Conservation (phyloP, 2,797 vertebrate genomes). For the Salmo trutta region DNA sequence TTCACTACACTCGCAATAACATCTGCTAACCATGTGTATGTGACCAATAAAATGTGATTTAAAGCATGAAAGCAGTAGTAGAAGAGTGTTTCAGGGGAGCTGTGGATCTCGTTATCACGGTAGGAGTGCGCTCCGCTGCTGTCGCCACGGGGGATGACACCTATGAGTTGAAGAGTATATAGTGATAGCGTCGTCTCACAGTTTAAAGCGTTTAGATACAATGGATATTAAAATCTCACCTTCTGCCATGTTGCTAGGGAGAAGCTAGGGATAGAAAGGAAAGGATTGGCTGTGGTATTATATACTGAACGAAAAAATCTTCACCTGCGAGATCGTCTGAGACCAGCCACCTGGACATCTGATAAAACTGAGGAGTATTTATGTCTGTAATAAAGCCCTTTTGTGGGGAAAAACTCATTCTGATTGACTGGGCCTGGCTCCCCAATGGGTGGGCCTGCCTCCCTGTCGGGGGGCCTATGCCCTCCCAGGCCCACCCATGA, state of each 20-base stretch:
- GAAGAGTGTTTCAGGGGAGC: not conserved
- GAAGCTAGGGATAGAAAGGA: not conserved
- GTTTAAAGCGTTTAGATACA: not conserved
- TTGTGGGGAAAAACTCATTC: too few relatives aligned
- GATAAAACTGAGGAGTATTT: too few relatives aligned
- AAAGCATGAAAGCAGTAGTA: not conserved
- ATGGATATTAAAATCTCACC: not conserved
- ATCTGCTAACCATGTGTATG: too few relatives aligned
- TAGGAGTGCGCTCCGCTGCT: slow-evolving; percentile 46
- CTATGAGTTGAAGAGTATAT: not conserved
- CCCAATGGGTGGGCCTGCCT: too few relatives aligned
- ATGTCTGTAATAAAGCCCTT: too few relatives aligned
- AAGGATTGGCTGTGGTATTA: not conserved
- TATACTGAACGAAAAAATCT: not conserved
- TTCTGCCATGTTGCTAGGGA: not conserved
- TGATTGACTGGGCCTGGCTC: too few relatives aligned
- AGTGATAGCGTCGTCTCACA: not conserved
- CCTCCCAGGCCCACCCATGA: too few relatives aligned
- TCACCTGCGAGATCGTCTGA: too few relatives aligned
- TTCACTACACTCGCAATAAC: too few relatives aligned
- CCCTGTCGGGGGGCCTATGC: too few relatives aligned
- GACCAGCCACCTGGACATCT: too few relatives aligned
- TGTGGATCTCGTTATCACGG: slow-evolving; percentile 45
- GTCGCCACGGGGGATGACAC: slow-evolving; percentile 18
- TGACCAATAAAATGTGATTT: not conserved